Conservation (phyloP, 2,113 vertebrate species). For the Dryoscopus gambensis region DNA sequence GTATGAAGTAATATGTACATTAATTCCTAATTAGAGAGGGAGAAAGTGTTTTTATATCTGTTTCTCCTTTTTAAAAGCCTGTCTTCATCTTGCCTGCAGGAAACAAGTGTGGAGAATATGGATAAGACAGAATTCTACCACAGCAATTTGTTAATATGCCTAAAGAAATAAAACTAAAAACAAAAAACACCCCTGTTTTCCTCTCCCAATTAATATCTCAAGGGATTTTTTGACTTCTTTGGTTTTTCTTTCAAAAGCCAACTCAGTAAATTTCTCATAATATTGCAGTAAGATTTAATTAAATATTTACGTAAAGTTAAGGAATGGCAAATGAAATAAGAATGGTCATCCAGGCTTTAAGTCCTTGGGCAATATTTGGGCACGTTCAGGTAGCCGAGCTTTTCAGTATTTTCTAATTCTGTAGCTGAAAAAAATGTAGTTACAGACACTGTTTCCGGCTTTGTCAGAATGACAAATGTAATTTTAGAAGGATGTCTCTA, state of each 20-base stretch:
- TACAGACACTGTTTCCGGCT: not conserved
- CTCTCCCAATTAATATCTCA: not conserved
- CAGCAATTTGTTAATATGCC: not conserved
- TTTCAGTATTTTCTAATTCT: not conserved
- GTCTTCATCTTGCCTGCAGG: not conserved
- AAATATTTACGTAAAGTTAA: not conserved
- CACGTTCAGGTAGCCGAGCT: not conserved
- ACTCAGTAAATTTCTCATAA: not conserved
- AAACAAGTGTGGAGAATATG: not conserved
- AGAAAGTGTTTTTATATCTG: not conserved
- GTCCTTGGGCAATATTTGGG: not conserved
- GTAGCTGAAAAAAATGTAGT: not conserved
- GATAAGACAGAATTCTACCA: not conserved
- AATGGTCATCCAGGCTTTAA: not conserved
- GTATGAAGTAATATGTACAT: not conserved
- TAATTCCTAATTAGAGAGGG: not conserved
- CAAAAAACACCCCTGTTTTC: not conserved
- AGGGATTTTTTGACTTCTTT: not conserved
- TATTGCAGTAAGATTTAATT: not conserved
- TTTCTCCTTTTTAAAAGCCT: not conserved
- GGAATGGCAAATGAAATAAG: not conserved
- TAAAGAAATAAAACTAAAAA: not conserved
- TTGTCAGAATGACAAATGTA: not conserved
- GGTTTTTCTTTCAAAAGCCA: not conserved
- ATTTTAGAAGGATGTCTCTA: not conserved